phyloP scores from a whole-genome alignment of 2,888 invertebrate genomes.

The Trichopria drosophilae region DNA sequence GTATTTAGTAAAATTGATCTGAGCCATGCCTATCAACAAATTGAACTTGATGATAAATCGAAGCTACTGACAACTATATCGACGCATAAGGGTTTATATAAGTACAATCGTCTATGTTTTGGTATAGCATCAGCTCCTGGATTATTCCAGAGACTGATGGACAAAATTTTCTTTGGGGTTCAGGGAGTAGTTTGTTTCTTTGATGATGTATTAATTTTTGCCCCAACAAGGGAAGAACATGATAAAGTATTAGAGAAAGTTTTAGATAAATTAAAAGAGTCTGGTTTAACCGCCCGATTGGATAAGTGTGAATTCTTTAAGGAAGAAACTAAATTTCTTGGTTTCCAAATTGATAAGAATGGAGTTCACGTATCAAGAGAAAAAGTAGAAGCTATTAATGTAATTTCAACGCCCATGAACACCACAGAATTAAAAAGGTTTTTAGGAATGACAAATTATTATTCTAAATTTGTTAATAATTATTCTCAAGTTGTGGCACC shows the following conservation, averaged over 20 bases:
- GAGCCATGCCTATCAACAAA: constrained; percentile 47
- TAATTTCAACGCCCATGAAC: constrained; percentile 34
- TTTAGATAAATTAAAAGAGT: constrained; percentile 11
- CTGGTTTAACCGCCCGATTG: too few relatives aligned
- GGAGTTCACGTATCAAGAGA: constrained; percentile 34
- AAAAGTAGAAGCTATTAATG: constrained; percentile 29
- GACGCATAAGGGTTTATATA: too few relatives aligned
- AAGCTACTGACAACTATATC: too few relatives aligned
- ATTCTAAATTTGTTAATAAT: constrained; percentile 43
- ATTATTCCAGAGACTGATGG: constrained; percentile 45
- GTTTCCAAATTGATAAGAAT: constrained; percentile 32
- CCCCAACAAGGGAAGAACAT: constrained; percentile 42
- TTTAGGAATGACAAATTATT: constrained; percentile 45
- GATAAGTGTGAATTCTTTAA: too few relatives aligned
- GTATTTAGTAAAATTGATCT: constrained; percentile 43
- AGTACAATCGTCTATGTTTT: too few relatives aligned
- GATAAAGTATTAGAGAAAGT: constrained; percentile 37
- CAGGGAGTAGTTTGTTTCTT: constrained; percentile 48
- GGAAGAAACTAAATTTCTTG: constrained; percentile 32
- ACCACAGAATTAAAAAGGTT: constrained; percentile 36
- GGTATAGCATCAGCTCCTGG: too few relatives aligned
- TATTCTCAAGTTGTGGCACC: constrained; percentile 36
- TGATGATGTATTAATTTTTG: too few relatives aligned
- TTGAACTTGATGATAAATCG: too few relatives aligned
- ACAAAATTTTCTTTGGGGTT: constrained; percentile 43